phyloP scores from a whole-genome alignment of 1,140 invertebrate species.

The Stegodyphus mimosarum region DNA sequence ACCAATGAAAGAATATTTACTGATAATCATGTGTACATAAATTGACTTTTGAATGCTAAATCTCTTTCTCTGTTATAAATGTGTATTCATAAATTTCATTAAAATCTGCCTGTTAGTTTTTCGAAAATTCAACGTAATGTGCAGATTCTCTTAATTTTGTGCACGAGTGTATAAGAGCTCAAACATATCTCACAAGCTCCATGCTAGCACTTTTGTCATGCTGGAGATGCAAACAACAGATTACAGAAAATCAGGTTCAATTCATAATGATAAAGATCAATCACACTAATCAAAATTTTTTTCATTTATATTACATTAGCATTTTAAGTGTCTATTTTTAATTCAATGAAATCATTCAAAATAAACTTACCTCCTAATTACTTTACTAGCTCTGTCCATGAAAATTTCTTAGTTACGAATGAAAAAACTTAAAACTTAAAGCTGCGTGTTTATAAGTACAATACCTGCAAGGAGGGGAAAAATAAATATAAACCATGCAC shows the following conservation, averaged over 20 bases:
- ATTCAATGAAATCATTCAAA: not conserved
- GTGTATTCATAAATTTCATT: no score
- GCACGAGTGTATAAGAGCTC: no score
- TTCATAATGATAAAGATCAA: no score
- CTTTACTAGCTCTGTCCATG: constrained; percentile 65
- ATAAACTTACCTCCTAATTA: constrained; percentile 62
- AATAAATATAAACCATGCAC: not conserved
- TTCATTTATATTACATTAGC: not conserved
- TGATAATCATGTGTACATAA: no score
- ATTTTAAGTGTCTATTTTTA: not conserved
- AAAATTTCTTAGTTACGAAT: not conserved
- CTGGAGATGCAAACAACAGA: not conserved
- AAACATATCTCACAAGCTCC: no score
- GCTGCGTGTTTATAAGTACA: not conserved
- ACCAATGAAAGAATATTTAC: no score
- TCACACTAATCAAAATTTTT: not conserved
- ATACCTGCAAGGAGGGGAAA: not conserved
- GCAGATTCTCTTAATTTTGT: no score
- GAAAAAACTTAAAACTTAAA: not conserved
- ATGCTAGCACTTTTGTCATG: not conserved
- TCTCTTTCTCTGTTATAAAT: no score
- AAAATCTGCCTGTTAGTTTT: no score
- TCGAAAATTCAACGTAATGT: no score
- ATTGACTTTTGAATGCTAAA: no score
- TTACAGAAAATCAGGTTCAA: not conserved